A percentile compares a stretch with the other conserved stretches of the same genome.
Conservation (phyloP, 1,140 invertebrate genomes). For the Elymnias hypermnestra region DNA sequence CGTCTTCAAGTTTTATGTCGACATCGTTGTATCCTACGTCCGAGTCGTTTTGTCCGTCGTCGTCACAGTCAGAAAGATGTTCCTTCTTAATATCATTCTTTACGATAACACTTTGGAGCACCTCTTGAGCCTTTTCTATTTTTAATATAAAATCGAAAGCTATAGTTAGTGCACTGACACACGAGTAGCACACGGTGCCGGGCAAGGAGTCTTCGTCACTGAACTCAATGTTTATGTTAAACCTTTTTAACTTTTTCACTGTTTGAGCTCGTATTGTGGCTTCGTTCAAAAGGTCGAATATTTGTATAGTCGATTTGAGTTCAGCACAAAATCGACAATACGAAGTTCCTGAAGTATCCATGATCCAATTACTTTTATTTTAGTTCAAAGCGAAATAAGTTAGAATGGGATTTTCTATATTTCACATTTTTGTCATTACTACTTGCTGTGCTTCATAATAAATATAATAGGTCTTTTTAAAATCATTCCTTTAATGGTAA, state of each 20-base stretch:
- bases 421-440: neutral
- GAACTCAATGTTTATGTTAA: conserved; percentile 21
- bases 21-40: conserved; percentile 11
- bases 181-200: conserved; percentile 45
- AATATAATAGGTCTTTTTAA: too few relatives aligned
- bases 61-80: too few relatives aligned
- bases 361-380: conserved; percentile 1
- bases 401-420: neutral
- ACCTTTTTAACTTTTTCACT: conserved; percentile 29
- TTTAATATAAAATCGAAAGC: conserved; percentile 41
- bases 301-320: conserved; percentile 35
- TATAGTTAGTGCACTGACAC: conserved; percentile 36
- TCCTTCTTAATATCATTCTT: conserved; percentile 17
- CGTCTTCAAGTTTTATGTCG: conserved; percentile 12
- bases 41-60: too few relatives aligned
- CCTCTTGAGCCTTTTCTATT: conserved; percentile 40
- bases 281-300: conserved; percentile 33
- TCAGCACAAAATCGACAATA: conserved; percentile 48
- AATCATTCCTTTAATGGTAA: too few relatives aligned
- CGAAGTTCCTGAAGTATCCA: conserved; percentile 26
- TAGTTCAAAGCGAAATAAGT: neutral
- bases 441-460: too few relatives aligned
- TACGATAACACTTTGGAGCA: conserved; percentile 27
- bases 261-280: conserved; percentile 31
- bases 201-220: conserved; percentile 27